Conservation (phyloP, 2,797 vertebrate genomes). For the Bryconaethiops microstoma region DNA sequence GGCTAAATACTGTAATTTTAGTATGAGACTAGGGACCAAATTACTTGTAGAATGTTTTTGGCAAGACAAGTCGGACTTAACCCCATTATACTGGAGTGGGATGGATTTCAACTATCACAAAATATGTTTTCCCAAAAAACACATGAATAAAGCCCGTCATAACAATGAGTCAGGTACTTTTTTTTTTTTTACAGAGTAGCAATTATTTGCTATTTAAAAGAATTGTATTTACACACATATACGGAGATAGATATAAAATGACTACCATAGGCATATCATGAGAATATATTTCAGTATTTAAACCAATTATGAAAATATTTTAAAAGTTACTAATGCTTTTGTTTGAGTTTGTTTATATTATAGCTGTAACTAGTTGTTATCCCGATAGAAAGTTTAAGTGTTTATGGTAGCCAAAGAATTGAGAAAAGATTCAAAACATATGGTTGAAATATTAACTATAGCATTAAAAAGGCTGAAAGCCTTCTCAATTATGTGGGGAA, state of each 20-base stretch:
- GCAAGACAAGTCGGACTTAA: neutral
- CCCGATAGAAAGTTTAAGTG: conserved; percentile 65
- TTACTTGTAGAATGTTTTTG: neutral
- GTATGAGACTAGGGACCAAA: neutral
- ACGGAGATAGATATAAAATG: conserved; percentile 62
- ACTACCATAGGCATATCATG: conserved; percentile 71
- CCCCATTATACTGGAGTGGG: conserved; percentile 14
- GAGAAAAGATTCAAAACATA: conserved; percentile 39
- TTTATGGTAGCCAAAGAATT: conserved; percentile 78
- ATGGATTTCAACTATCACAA: conserved; percentile 34
- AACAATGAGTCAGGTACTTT: conserved; percentile 51
- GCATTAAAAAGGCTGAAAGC: conserved; percentile 26
- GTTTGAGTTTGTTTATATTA: conserved; percentile 61
- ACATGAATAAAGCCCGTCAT: conserved; percentile 52
- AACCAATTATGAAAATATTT: conserved; percentile 63
- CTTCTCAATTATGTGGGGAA: neutral
- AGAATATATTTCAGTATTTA: conserved; percentile 71
- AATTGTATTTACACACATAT: conserved; percentile 65
- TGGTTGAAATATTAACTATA: conserved; percentile 27
- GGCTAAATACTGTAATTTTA: conserved; percentile 4
- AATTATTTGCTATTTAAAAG: conserved; percentile 65
- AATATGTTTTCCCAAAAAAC: conserved; percentile 35
- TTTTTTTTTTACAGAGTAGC: conserved; percentile 62
- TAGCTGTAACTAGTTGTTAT: conserved; percentile 60
- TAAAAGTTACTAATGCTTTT: conserved; percentile 63